Conservation (phyloP, 2,888 invertebrate genomes). For the Euplexia lucipara region DNA sequence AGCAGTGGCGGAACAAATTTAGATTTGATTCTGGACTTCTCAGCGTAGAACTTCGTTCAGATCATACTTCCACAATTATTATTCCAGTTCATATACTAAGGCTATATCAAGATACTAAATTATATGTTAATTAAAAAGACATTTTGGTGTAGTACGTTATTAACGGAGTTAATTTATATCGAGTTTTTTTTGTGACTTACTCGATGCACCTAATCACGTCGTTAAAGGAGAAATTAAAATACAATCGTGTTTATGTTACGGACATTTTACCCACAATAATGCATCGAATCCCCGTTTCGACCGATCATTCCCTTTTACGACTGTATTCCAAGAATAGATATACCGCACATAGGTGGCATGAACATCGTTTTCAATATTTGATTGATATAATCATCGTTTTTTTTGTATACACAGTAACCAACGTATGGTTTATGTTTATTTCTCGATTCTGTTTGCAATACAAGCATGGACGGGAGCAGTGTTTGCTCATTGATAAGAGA, state of each 20-base stretch:
- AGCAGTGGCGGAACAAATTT: no score
- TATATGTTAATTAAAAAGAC: conserved; percentile 34
- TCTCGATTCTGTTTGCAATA: conserved; percentile 60
- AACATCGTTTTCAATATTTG: conserved; percentile 61
- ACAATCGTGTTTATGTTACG: conserved; percentile 54
- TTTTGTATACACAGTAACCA: conserved; percentile 49
- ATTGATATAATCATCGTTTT: conserved; percentile 57
- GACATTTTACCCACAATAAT: conserved; percentile 51
- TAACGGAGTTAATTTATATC: conserved; percentile 50
- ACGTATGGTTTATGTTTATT: conserved; percentile 52
- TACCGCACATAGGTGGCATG: conserved; percentile 34
- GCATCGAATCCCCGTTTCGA: conserved; percentile 47
- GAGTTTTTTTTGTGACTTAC: conserved; percentile 46
- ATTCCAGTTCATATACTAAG: no score
- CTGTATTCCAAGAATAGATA: conserved; percentile 57
- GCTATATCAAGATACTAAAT: not conserved
- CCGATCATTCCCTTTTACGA: conserved; percentile 59
- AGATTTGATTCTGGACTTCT: no score
- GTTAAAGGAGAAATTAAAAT: conserved; percentile 61
- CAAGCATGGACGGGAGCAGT: conserved; percentile 67
- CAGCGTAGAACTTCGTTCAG: no score
- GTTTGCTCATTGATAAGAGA: conserved; percentile 72
- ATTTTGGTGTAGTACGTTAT: conserved; percentile 25
- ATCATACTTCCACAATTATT: no score
- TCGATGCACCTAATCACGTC: conserved; percentile 48